A percentile compares a stretch with the other conserved stretches of the same genome.
These are phyloP conservation scores for Neopipo cinnamomea DNA, from an alignment of 2,113 vertebrate genomes.

Conservation along the genomic window DNA sequence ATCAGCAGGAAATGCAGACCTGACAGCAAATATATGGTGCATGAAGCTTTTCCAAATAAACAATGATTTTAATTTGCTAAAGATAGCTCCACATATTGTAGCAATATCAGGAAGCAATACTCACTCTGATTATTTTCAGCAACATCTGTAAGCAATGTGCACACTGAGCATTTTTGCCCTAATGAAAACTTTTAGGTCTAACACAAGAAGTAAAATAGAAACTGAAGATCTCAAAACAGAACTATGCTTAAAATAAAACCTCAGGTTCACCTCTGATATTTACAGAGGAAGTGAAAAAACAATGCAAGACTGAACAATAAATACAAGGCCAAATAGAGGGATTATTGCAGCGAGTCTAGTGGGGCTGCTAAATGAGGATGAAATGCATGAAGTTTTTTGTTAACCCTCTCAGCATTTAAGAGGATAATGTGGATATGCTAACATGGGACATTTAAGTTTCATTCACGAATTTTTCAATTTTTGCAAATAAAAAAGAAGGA, in stretches of 20 bases:
- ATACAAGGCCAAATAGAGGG: background rate
- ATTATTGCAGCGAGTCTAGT: background rate
- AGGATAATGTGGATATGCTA: background rate
- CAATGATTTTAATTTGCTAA: slow-evolving; percentile 11
- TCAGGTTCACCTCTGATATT: background rate
- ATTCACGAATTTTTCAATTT: background rate
- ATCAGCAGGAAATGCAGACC: slow-evolving; percentile 17
- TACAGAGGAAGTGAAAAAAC: background rate
- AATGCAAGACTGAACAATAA: background rate
- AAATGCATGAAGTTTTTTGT: background rate
- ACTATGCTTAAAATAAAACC: background rate
- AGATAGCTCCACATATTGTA: background rate
- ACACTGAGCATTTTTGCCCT: background rate
- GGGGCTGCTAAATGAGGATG: background rate
- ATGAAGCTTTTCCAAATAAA: background rate
- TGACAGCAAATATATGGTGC: background rate
- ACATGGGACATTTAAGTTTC: background rate
- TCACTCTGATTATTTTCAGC: background rate
- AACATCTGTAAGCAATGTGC: background rate
- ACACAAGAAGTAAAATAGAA: background rate
- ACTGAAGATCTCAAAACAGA: background rate
- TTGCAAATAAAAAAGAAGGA: background rate
- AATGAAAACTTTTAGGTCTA: background rate
- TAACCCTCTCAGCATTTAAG: background rate
- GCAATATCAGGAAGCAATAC: background rate